phyloP scores from a whole-genome alignment of 2,113 vertebrate genomes.

The Ammodytes dubius region DNA sequence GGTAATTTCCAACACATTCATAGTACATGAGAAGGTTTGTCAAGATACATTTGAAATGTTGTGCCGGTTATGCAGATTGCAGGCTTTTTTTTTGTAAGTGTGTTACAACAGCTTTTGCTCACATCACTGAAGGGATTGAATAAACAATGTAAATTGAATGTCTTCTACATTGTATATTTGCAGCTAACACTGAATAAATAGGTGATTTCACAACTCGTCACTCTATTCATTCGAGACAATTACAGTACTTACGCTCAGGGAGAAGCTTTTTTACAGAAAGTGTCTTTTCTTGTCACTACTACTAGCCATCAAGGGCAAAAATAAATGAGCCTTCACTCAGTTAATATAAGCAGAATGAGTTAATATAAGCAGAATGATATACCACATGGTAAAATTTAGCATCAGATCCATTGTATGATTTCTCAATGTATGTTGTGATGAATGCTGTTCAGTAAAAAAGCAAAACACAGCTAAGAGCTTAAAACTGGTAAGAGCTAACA shows the following conservation, averaged over 20 bases:
- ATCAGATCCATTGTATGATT: neutral
- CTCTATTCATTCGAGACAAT: neutral
- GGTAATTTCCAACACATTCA: constrained; percentile 22
- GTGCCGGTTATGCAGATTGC: constrained; percentile 12
- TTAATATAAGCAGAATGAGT: neutral
- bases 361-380: neutral
- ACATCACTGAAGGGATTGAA: neutral
- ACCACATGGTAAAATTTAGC: neutral
- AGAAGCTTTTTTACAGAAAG: neutral
- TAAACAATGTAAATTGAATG: neutral
- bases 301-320: neutral
- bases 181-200: neutral
- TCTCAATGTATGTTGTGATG: neutral
- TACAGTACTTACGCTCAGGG: neutral
- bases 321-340: neutral
- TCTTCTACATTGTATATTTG: neutral
- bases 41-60: constrained; percentile 30
- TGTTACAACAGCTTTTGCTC: neutral
- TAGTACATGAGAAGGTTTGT: constrained; percentile 22
- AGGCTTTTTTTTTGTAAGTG: constrained; percentile 25
- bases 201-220: neutral
- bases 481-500: too few relatives aligned
- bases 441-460: neutral
- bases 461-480: neutral
- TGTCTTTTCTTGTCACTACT: neutral